Percentiles rank a stretch among this genome's conserved stretches.
Evolutionary conservation across 2,113 vertebrate genomes (phyloP).

Genomic region (Pholis gunnellus): DNA sequence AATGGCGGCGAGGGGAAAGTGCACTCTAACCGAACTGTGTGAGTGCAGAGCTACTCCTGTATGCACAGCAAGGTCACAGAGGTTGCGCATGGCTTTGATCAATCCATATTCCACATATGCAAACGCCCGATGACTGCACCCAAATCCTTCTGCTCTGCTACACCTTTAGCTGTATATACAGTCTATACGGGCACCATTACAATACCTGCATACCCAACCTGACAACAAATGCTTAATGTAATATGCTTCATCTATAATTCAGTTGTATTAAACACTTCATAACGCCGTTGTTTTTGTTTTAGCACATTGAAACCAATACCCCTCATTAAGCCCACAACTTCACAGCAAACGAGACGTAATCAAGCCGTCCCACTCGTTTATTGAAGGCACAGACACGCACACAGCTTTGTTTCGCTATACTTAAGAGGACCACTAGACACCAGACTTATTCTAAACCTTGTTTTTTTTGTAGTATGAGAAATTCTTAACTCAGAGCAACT

Average conservation of each 20-base stretch:
- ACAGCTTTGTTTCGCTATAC: conserved; percentile 12
- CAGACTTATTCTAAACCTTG: background rate
- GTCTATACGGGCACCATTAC: background rate
- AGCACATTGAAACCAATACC: conserved; percentile 56
- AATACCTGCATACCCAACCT: background rate
- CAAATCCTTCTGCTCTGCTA: conserved; percentile 16
- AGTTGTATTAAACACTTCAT: conserved; percentile 28
- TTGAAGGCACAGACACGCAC: conserved; percentile 47
- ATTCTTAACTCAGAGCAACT: too few relatives aligned
- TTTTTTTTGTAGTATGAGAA: background rate
- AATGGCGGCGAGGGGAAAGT: conserved; percentile 26
- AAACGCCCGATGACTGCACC: conserved; percentile 21
- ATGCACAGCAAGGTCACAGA: conserved; percentile 36
- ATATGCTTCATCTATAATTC: conserved; percentile 43
- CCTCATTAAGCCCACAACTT: conserved; percentile 56
- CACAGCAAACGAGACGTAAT: conserved; percentile 65
- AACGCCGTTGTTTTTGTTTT: conserved; percentile 54
- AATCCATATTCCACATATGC: conserved; percentile 37
- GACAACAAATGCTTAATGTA: conserved; percentile 43
- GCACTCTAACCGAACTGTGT: background rate
- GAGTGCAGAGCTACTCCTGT: background rate
- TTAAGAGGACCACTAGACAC: background rate
- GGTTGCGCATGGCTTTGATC: conserved; percentile 1
- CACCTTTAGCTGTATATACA: background rate
- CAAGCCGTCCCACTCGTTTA: conserved; percentile 64